phyloP scores from a whole-genome alignment of 2,113 vertebrate genomes.

The Petroica traversi region DNA sequence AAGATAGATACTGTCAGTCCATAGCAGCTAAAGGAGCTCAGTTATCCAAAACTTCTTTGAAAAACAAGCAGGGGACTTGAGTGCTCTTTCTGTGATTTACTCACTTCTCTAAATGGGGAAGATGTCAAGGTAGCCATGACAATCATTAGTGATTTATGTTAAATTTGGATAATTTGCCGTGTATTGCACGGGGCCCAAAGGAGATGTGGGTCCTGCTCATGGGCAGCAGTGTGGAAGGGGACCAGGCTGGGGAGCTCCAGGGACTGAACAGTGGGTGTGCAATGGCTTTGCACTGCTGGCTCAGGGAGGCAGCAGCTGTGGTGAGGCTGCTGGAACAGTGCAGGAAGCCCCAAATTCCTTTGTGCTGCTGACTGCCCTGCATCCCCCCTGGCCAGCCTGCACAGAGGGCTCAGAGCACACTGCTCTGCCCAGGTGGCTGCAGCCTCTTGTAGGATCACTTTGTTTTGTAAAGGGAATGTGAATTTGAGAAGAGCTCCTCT shows the following conservation, averaged over 20 bases:
- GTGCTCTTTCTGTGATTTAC: neutral
- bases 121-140: neutral
- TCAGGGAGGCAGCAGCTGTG: fast-evolving
- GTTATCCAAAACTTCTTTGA: neutral
- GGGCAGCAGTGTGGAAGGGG: neutral
- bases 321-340: neutral
- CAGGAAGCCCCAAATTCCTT: neutral
- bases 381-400: neutral
- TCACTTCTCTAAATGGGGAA: neutral
- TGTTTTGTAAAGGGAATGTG: neutral
- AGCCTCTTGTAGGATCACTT: neutral
- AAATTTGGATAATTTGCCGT: neutral
- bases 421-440: neutral
- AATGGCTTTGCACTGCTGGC: neutral
- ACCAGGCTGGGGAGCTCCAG: neutral
- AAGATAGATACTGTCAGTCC: neutral
- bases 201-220: neutral
- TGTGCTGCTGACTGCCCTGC: fast-evolving
- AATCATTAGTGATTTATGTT: neutral
- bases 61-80: neutral
- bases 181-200: neutral
- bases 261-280: neutral
- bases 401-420: neutral
- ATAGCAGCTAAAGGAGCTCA: neutral
- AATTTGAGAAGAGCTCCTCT: neutral